phyloP scores from a whole-genome alignment of 2,797 vertebrate genomes.

The Chaetodon trifasciatus region DNA sequence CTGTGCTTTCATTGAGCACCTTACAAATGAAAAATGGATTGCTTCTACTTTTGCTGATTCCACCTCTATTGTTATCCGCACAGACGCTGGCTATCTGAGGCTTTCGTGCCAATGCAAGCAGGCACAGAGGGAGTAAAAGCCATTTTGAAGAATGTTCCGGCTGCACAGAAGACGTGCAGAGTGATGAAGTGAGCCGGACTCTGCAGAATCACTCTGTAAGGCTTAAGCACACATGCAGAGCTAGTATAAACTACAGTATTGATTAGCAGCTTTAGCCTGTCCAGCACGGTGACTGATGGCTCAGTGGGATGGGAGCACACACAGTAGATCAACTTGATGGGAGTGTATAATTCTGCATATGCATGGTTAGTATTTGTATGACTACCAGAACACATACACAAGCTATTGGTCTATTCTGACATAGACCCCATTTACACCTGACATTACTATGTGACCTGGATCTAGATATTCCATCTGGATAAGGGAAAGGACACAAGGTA shows the following conservation, averaged over 20 bases:
- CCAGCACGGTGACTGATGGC: slow-evolving; percentile 40
- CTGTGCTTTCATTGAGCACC: slow-evolving; percentile 32
- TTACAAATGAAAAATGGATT: slow-evolving; percentile 62
- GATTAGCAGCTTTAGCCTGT: slow-evolving; percentile 68
- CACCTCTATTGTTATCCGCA: slow-evolving; percentile 31
- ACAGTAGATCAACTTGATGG: slow-evolving; percentile 31
- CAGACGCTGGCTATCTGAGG: slow-evolving; percentile 15
- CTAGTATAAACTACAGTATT: slow-evolving; percentile 48
- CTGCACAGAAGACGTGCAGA: slow-evolving; percentile 1
- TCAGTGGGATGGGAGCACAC: slow-evolving; percentile 16
- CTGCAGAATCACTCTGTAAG: slow-evolving; percentile 55
- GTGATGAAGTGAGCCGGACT: slow-evolving; percentile 37
- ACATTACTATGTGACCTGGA: not conserved
- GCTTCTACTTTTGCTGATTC: slow-evolving; percentile 54
- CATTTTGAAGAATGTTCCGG: slow-evolving; percentile 47
- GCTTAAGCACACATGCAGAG: slow-evolving; percentile 66
- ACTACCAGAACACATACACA: slow-evolving; percentile 10
- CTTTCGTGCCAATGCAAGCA: slow-evolving; percentile 25
- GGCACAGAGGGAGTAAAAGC: slow-evolving; percentile 42
- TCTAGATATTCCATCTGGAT: not conserved
- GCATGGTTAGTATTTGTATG: slow-evolving; percentile 25
- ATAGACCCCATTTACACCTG: not conserved
- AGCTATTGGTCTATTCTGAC: not conserved
- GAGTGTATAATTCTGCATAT: slow-evolving; percentile 25
- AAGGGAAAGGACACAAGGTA: not conserved